Percentiles rank a stretch among this genome's conserved stretches.
Evolutionary conservation across 2,113 vertebrate genomes (phyloP).

Genomic region (Podocnemis expansa): DNA sequence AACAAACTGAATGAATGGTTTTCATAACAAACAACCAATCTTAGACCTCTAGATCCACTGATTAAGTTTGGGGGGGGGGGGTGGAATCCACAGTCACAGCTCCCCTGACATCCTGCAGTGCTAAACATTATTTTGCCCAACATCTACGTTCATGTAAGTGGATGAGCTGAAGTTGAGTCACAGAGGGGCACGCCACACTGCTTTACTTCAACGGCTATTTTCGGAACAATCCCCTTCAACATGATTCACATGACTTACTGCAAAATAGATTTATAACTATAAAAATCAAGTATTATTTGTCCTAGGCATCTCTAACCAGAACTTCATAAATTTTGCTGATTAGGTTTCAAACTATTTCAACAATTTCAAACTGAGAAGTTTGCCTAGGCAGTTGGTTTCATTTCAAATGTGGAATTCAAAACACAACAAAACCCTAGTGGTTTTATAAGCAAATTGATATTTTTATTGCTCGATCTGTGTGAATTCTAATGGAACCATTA

Average conservation of each 20-base stretch:
- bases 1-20: neutral
- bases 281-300: neutral
- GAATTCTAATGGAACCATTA: neutral
- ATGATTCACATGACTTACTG: neutral
- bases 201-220: slow-evolving; percentile 29
- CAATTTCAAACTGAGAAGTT: slow-evolving; percentile 13
- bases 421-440: neutral
- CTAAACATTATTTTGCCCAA: slow-evolving; percentile 5
- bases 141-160: neutral
- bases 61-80: neutral
- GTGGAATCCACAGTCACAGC: neutral
- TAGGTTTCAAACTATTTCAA: slow-evolving; percentile 44
- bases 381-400: slow-evolving; percentile 2
- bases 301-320: slow-evolving; percentile 49
- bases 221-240: neutral
- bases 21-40: neutral
- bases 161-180: neutral
- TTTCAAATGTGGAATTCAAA: neutral
- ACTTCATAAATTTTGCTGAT: slow-evolving; percentile 44
- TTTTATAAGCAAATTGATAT: neutral
- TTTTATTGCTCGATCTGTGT: neutral
- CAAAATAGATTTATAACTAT: neutral
- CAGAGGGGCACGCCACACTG: neutral
- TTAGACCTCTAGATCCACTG: neutral
- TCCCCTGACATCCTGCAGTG: neutral